Conservation (phyloP, 2,888 invertebrate genomes). For the Maniola hyperantus region DNA sequence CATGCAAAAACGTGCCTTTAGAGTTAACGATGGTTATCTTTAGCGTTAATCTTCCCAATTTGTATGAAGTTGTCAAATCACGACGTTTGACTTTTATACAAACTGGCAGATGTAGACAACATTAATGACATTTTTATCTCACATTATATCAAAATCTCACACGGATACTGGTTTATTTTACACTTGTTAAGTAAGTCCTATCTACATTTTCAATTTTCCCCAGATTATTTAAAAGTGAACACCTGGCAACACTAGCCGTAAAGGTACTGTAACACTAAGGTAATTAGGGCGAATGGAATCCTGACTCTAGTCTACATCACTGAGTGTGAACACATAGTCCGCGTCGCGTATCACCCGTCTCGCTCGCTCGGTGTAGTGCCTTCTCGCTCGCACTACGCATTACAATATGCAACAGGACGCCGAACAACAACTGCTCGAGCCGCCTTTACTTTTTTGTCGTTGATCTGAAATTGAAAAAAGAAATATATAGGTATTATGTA, state of each 20-base stretch:
- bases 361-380: slow-evolving; percentile 54
- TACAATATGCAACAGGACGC: slow-evolving; percentile 97
- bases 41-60: background rate
- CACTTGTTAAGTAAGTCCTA: background rate
- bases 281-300: slow-evolving; percentile 55
- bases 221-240: background rate
- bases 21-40: background rate
- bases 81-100: no score
- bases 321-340: slow-evolving; percentile 72
- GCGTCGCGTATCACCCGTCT: slow-evolving; percentile 56
- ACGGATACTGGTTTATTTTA: background rate
- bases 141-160: background rate
- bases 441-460: slow-evolving; percentile 97
- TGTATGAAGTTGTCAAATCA: background rate
- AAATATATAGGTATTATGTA: slow-evolving; percentile 34
- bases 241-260: slow-evolving; percentile 26
- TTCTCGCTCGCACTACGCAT: slow-evolving; percentile 64
- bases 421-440: slow-evolving; percentile 97
- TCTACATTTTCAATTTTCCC: background rate
- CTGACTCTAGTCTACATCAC: slow-evolving; percentile 65
- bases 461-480: slow-evolving; percentile 88
- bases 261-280: slow-evolving; percentile 33
- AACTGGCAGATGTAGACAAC: no score
- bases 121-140: background rate
- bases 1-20: no score